Percentiles rank a stretch among this genome's conserved stretches.
These are phyloP conservation scores for Micromussa lordhowensis DNA, from an alignment of 92 coral and sea anemone species.

Conservation along the genomic window DNA sequence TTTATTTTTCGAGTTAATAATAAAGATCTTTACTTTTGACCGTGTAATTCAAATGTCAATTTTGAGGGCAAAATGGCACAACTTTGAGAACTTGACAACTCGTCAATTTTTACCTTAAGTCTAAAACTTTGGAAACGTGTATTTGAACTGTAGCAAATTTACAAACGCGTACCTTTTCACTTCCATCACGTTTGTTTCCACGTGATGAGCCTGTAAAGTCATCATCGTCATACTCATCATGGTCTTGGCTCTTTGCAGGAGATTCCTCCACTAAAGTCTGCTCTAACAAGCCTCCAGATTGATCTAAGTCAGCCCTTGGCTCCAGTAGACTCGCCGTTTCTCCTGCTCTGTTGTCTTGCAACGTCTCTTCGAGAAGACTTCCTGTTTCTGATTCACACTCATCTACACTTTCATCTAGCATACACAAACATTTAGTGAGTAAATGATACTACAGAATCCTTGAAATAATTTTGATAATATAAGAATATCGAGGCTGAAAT, in stretches of 20 bases:
- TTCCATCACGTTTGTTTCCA: conserved; percentile 8
- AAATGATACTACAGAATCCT: not conserved
- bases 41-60: no score
- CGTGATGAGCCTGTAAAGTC: conserved; percentile 76
- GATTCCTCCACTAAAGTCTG: conserved; percentile 71
- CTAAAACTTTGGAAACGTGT: no score
- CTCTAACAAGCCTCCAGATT: conserved; percentile 56
- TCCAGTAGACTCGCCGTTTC: conserved; percentile 74
- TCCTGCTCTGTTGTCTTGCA: conserved; percentile 46
- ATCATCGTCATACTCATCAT: conserved; percentile 73
- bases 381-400: conserved; percentile 76
- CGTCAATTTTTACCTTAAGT: no score
- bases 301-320: conserved; percentile 56
- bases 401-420: conserved; percentile 54
- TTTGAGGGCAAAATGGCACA: no score
- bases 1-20: no score
- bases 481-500: no score
- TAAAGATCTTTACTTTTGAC: no score
- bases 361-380: conserved; percentile 74
- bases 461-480: no score
- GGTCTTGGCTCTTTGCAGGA: conserved; percentile 37
- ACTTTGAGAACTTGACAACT: no score
- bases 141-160: no score
- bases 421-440: not conserved
- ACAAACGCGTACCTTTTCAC: conserved; percentile 2